phyloP scores from a whole-genome alignment of 2,797 vertebrate species.

The Sebastes iracundus region DNA sequence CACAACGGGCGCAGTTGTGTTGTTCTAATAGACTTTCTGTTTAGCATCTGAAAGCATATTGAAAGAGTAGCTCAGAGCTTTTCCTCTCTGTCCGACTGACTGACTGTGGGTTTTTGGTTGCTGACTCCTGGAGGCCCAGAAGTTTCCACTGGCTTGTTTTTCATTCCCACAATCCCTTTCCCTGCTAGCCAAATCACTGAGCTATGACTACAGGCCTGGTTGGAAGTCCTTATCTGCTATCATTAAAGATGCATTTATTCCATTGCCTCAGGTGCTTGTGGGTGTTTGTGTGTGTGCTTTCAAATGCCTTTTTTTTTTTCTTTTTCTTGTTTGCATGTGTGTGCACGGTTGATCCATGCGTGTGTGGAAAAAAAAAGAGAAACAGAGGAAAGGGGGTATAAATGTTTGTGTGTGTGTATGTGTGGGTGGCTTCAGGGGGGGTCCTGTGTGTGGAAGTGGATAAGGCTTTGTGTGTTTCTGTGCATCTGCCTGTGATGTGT shows the following conservation, averaged over 20 bases:
- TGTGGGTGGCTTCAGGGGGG: constrained; percentile 71
- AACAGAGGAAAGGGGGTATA: constrained; percentile 74
- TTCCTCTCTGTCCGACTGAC: constrained; percentile 74
- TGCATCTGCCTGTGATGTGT: constrained; percentile 71
- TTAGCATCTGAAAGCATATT: constrained; percentile 70
- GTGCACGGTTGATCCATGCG: constrained; percentile 62
- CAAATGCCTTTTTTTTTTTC: constrained; percentile 63
- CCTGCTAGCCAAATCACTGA: constrained; percentile 81
- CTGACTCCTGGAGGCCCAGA: constrained; percentile 79
- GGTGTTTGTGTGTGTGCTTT: constrained; percentile 65
- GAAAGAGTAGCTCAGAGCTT: constrained; percentile 67
- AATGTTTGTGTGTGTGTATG: constrained; percentile 71
- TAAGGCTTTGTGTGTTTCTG: constrained; percentile 74
- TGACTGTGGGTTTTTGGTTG: constrained; percentile 76
- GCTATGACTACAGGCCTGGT: constrained; percentile 83
- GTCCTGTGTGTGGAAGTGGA: constrained; percentile 68
- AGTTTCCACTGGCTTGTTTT: constrained; percentile 81
- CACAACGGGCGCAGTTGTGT: constrained; percentile 35
- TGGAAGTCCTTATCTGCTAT: constrained; percentile 84
- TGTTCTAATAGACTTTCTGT: constrained; percentile 71
- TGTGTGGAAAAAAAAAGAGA: constrained; percentile 47
- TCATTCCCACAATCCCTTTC: constrained; percentile 80
- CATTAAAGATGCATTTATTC: constrained; percentile 86
- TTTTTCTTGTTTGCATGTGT: constrained; percentile 71
- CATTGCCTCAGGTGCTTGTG: constrained; percentile 79